A percentile compares a stretch with the other conserved stretches of the same genome.
Conservation (phyloP, 2,888 invertebrate genomes). For the Endomychus coccineus region DNA sequence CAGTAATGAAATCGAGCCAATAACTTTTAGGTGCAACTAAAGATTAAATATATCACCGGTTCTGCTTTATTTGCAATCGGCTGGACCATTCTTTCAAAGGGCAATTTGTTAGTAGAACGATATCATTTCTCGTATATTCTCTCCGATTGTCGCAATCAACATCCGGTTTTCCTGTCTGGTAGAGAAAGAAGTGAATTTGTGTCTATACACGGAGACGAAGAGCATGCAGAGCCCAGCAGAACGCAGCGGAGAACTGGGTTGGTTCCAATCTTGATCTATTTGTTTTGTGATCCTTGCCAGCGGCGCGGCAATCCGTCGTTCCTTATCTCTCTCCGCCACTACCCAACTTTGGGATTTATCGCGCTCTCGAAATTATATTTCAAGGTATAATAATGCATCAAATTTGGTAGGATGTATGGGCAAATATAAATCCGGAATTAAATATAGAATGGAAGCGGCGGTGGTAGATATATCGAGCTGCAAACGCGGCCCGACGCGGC, state of each 20-base stretch:
- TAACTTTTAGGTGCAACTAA: constrained; percentile 14
- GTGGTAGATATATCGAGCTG: constrained; percentile 43
- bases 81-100: constrained; percentile 31
- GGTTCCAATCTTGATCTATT: constrained; percentile 44
- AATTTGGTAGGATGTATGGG: constrained; percentile 40
- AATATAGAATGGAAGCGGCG: constrained; percentile 43
- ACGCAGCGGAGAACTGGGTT: constrained; percentile 28
- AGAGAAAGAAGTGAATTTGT: constrained; percentile 40
- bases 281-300: constrained; percentile 44
- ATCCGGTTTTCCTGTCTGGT: constrained; percentile 42
- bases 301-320: constrained; percentile 39
- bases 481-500: constrained; percentile 43
- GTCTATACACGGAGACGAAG: constrained; percentile 27
- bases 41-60: constrained; percentile 16
- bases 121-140: constrained; percentile 39
- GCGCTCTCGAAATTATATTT: constrained; percentile 41
- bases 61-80: constrained; percentile 14
- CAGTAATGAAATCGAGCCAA: constrained; percentile 15
- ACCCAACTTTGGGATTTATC: constrained; percentile 32
- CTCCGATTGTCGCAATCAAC: constrained; percentile 44
- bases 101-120: constrained; percentile 37
- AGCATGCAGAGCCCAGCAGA: constrained; percentile 40
- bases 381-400: constrained; percentile 46
- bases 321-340: constrained; percentile 36
- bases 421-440: constrained; percentile 46